Evolutionary conservation across 2,113 vertebrate genomes (phyloP).

Genomic region (Mesocricetus auratus): DNA sequence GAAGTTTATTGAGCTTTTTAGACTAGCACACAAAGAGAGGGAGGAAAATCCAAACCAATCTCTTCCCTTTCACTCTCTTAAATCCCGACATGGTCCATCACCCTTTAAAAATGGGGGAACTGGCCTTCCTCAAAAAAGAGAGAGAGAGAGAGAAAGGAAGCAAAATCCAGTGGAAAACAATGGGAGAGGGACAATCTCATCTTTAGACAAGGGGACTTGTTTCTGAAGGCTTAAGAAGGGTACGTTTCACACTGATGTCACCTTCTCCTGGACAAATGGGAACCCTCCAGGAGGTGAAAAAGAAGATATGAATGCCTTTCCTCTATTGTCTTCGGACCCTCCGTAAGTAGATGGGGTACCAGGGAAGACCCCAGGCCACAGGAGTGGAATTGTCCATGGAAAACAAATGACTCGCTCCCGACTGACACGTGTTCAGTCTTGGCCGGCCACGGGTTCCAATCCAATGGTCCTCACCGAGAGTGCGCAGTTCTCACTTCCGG

Average conservation of each 20-base stretch:
- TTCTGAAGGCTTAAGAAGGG: slow-evolving; percentile 90
- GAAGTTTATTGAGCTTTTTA: slow-evolving; percentile 87
- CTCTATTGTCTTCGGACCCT: slow-evolving; percentile 79
- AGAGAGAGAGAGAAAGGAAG: slow-evolving; percentile 91
- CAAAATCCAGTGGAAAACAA: slow-evolving; percentile 91
- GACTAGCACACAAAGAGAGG: slow-evolving; percentile 82
- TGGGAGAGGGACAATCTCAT: slow-evolving; percentile 91
- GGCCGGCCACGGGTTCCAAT: too few species aligned
- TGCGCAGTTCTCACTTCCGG: background rate
- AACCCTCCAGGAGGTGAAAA: slow-evolving; percentile 82
- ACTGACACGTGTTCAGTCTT: slow-evolving; percentile 51
- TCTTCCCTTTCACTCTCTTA: slow-evolving; percentile 90
- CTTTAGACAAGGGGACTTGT: slow-evolving; percentile 92
- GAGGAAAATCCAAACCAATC: slow-evolving; percentile 88
- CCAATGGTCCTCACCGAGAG: too few species aligned
- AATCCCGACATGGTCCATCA: slow-evolving; percentile 93
- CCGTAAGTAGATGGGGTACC: slow-evolving; percentile 79
- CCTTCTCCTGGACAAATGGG: slow-evolving; percentile 87
- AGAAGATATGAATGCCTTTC: slow-evolving; percentile 81
- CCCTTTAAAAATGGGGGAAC: slow-evolving; percentile 92
- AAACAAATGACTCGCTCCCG: slow-evolving; percentile 61
- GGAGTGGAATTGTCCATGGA: slow-evolving; percentile 67
- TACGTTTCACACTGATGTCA: slow-evolving; percentile 93
- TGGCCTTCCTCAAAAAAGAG: slow-evolving; percentile 82
- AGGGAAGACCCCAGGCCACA: slow-evolving; percentile 70